Base-by-base conservation (phyloP, 2,797 vertebrate genomes). In the Salmo trutta region DNA sequence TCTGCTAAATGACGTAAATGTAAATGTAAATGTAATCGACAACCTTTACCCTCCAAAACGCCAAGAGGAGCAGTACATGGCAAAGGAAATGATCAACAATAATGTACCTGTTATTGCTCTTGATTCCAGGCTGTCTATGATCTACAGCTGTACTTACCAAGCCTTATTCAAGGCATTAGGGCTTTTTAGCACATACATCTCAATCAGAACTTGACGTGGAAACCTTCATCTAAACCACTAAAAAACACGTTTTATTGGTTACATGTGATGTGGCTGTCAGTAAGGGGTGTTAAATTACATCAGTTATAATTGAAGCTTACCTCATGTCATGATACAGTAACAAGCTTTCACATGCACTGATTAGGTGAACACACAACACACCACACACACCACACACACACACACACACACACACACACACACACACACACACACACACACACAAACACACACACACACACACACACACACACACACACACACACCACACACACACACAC, bases 251-350 rank as follows among this genome's bases (percentile, higher is more conserved):
- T 80, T 82, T 77, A 79, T 79, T 69, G 31, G 73, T 76, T 71
- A 70, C 75, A 65, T 79, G 51, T 77, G 73, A 81, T 85, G 77
- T 86, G 78, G 85, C 81, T 75, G 36, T 62, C 75, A 70, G 77
- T 54, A 78, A 77, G 74, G 53, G 72, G 75, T 79, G 75, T 82
- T 77, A 79, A 82, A 75, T 77, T 83, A 77, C 78, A 89, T 77
- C 81, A 81, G 81, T 87, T 72, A 84, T 77, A 87, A 90, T 79
- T 54, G 81, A 86, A 91, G 88, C 85, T 90, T 82, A 85, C 84
- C 77, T 90, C 86, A 76, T 77, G 65, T 67, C 33, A 17, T 19
- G 16, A 62, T 41, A 24, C 83, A 87, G 78, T 90, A 88, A 89
- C 86, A 88, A 83, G 87, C 76, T 67, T 92, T 84, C 12, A 77